Evolutionary conservation across 2,888 invertebrate species (phyloP).

Genomic region (Uloborus plumipes): DNA sequence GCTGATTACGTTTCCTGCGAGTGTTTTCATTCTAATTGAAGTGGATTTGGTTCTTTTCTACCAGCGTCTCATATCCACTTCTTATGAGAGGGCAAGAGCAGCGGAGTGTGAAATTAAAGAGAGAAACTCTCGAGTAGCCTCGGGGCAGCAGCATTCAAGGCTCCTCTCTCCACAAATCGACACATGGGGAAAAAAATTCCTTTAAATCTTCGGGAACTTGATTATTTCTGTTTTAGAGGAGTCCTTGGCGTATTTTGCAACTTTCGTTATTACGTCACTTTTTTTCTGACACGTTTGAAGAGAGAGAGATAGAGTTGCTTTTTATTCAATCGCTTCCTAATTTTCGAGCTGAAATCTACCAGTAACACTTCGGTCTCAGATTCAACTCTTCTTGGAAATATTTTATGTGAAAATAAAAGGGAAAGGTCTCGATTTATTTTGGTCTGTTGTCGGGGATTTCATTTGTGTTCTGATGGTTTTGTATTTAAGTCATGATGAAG

Average conservation of each 20-base stretch:
- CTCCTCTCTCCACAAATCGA: slow-evolving; percentile 3
- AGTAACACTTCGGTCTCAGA: too few relatives aligned
- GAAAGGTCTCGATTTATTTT: too few relatives aligned
- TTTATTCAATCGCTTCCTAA: too few relatives aligned
- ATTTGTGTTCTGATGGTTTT: too few relatives aligned
- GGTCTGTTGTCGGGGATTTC: too few relatives aligned
- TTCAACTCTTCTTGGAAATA: too few relatives aligned
- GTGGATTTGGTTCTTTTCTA: slow-evolving; percentile 9
- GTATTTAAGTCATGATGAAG: too few relatives aligned
- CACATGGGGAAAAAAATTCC: not conserved
- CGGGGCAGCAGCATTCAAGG: slow-evolving; percentile 24
- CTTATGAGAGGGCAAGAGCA: slow-evolving; percentile 15
- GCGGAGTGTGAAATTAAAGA: slow-evolving; percentile 57
- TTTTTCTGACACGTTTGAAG: slow-evolving; percentile 9
- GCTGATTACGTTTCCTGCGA: too few relatives aligned
- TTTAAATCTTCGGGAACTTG: slow-evolving; percentile 18
- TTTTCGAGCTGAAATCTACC: too few relatives aligned
- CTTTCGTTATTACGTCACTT: slow-evolving; percentile 4
- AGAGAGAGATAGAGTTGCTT: too few relatives aligned
- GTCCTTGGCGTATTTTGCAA: slow-evolving; percentile 28
- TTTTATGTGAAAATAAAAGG: too few relatives aligned
- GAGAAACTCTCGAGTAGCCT: slow-evolving; percentile 23
- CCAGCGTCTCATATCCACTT: not conserved
- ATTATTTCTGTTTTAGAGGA: slow-evolving; percentile 1
- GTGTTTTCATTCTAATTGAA: not conserved